Conservation (phyloP, 2,113 vertebrate species). For the Anoura caudifer region DNA sequence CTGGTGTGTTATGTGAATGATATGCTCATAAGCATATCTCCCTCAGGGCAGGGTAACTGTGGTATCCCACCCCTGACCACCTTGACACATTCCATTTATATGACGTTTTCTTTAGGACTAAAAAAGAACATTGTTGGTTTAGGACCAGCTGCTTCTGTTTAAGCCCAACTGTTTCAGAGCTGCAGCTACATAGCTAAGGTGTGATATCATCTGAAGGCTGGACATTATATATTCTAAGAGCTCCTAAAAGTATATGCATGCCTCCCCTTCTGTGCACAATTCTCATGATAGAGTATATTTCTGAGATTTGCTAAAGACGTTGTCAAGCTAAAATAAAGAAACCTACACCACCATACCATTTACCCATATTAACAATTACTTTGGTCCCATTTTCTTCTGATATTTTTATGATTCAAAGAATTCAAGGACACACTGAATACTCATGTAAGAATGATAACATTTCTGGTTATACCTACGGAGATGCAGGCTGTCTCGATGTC, state of each 20-base stretch:
- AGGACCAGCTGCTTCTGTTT: constrained; percentile 79
- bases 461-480: constrained; percentile 70
- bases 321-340: constrained; percentile 18
- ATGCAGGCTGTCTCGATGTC: constrained; percentile 73
- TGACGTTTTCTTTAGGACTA: constrained; percentile 63
- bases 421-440: constrained; percentile 59
- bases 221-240: constrained; percentile 51
- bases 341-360: not conserved
- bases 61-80: constrained; percentile 15
- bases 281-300: not conserved
- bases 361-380: constrained; percentile 45
- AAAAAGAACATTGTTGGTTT: constrained; percentile 61
- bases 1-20: constrained; percentile 19
- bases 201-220: constrained; percentile 68
- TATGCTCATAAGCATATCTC: constrained; percentile 31
- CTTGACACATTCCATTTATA: constrained; percentile 71
- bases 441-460: constrained; percentile 67
- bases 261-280: constrained; percentile 37
- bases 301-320: constrained; percentile 2
- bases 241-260: constrained; percentile 61
- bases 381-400: constrained; percentile 42
- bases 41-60: constrained; percentile 20
- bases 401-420: constrained; percentile 49
- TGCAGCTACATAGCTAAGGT: constrained; percentile 59
- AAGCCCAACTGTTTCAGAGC: constrained; percentile 70